A percentile compares a stretch with the other conserved stretches of the same genome.
phyloP scores from a whole-genome alignment of 2,888 invertebrate species.

The Eucera pruinosa region DNA sequence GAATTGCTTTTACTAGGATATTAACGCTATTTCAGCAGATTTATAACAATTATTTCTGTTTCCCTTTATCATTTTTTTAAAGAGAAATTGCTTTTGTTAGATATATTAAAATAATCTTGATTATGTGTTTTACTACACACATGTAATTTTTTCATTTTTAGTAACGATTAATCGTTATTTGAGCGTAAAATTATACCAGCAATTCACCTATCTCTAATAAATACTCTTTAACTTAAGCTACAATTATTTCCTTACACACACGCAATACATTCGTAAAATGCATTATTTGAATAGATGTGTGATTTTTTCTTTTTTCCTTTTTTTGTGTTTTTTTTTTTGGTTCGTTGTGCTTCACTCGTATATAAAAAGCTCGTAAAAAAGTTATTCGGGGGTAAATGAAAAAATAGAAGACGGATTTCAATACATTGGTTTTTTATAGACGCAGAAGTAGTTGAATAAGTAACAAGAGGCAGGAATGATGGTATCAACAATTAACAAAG shows the following conservation, averaged over 20 bases:
- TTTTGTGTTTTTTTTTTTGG: no score
- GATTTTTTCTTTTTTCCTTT: background rate
- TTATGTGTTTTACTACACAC: background rate
- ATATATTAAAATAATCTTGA: conserved; percentile 4
- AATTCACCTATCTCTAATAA: conserved; percentile 38
- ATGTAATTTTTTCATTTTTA: conserved; percentile 14
- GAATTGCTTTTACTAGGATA: background rate
- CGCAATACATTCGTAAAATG: conserved; percentile 37
- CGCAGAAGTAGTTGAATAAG: background rate
- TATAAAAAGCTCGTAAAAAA: conserved; percentile 57
- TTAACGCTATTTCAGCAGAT: conserved; percentile 7
- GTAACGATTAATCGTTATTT: conserved; percentile 12
- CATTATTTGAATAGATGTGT: conserved; percentile 7
- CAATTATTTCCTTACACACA: conserved; percentile 43
- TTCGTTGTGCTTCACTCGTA: conserved; percentile 31
- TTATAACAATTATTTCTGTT: background rate
- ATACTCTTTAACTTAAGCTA: conserved; percentile 48
- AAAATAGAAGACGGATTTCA: conserved; percentile 28
- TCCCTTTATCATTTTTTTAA: background rate
- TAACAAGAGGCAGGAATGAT: background rate
- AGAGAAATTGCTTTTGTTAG: background rate
- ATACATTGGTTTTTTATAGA: background rate
- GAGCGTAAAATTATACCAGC: conserved; percentile 26
- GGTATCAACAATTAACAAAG: conserved; percentile 24
- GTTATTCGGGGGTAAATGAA: conserved; percentile 23